phyloP scores from a whole-genome alignment of 2,888 invertebrate species.

The Phytoseiulus persimilis region DNA sequence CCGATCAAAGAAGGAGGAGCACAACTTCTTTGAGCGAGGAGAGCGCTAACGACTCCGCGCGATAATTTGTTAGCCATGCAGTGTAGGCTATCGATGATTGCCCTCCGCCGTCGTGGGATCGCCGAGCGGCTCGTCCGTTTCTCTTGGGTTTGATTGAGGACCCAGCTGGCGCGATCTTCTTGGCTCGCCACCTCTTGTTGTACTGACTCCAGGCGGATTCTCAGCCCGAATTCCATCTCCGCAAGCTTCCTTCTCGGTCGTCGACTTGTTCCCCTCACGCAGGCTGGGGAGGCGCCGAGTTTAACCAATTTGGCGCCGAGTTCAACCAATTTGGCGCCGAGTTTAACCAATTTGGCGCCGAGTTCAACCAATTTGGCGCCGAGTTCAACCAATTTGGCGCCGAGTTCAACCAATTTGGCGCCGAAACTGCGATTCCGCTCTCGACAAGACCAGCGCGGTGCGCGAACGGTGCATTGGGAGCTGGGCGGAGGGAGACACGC shows the following conservation, averaged over 20 bases:
- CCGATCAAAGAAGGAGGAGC: not conserved
- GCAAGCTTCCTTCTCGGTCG: not conserved
- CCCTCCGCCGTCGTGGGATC: not conserved
- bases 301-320: not conserved
- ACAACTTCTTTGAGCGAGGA: not conserved
- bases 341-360: no score
- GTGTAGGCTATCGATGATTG: not conserved
- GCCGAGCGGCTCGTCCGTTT: not conserved
- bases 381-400: not conserved
- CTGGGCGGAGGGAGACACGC: no score
- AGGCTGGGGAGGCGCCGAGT: not conserved
- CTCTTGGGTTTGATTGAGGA: slow-evolving; percentile 19
- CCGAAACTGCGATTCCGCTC: no score
- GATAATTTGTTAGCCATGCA: not conserved
- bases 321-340: no score
- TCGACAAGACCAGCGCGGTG: no score
- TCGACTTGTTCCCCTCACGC: no score
- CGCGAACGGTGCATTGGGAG: no score
- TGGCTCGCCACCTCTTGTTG: not conserved
- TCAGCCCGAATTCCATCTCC: not conserved
- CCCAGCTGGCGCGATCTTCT: slow-evolving; percentile 16
- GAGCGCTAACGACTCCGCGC: not conserved
- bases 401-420: not conserved
- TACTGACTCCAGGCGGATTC: not conserved
- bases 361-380: not conserved